phyloP scores from a whole-genome alignment of 2,888 invertebrate species.

The Parnassius orleans region DNA sequence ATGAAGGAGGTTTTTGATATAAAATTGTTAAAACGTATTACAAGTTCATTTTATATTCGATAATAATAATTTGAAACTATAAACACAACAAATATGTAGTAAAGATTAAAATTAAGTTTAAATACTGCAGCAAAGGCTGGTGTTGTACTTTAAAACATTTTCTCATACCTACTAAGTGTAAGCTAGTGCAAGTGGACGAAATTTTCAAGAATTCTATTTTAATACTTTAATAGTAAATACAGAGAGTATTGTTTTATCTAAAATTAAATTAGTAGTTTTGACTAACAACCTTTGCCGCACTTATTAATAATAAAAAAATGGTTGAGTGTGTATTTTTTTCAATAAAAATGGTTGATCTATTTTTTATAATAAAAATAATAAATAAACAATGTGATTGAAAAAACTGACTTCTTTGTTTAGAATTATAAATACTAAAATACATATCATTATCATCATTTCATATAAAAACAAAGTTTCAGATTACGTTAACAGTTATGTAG shows the following conservation, averaged over 20 bases:
- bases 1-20: background rate
- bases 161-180: slow-evolving; percentile 10
- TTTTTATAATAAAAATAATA: no score
- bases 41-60: background rate
- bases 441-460: no score
- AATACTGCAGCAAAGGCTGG: slow-evolving; percentile 15
- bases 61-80: background rate
- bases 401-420: no score
- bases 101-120: background rate
- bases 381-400: no score
- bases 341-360: no score
- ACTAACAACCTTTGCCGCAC: slow-evolving; percentile 11
- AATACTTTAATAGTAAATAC: slow-evolving; percentile 9
- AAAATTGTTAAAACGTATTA: background rate
- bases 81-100: background rate
- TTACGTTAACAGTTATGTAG: no score
- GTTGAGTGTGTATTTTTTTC: no score
- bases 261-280: background rate
- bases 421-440: no score
- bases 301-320: no score
- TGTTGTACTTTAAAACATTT: background rate
- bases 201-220: slow-evolving; percentile 13
- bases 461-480: no score
- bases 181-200: slow-evolving; percentile 10
- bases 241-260: slow-evolving; percentile 6